Base-by-base conservation (phyloP, 2,113 vertebrate genomes). In the Pedetes capensis region DNA sequence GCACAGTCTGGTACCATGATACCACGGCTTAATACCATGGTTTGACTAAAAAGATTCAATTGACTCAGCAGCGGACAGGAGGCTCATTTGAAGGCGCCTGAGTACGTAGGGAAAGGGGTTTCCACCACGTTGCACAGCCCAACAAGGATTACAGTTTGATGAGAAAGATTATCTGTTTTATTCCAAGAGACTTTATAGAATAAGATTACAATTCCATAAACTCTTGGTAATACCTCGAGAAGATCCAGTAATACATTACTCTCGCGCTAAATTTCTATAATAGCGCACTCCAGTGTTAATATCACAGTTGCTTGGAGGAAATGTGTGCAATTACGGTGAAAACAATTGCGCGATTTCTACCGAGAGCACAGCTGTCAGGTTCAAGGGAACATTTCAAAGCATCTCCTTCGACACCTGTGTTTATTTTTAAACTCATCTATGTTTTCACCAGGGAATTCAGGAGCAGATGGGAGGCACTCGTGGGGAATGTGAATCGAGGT, bases 401-500 rank as follows among this genome's bases (percentile, higher is more conserved):
- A 42, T 47, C 71, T 49, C 89, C 74, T n/a, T 9, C 32, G 22
- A 55, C 96, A 95, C 96, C 95, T 88, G 82, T 55, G 93, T 93
- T 96, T 94, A 37, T 95, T 97, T 96, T 89, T 61, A 93, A 95
- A 87, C 4, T 34, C 39, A 20, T 76, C 22, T 63, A 55, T 82
- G 94, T 85, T 91, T 97, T 76, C 95, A 25, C 93, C 12, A 1
- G 51, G 63, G 86, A 39, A 39, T 25, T 6, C 27, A 51, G 79
- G 80, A 81, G 34, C 57, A 17, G 78, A 74, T 8, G 57, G 47
- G 64, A 49, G 17, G 0, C 32, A 34, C 76, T 42, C 6, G 20
- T 23, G 10, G 55, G 72, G 51, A 74, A 57, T 74, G 2, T 8
- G 63, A 80, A 88, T 86, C 72, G 51, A 34, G 59, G 13, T 6